Base-by-base conservation (phyloP, 2,888 invertebrate species). In the Timema podura region DNA sequence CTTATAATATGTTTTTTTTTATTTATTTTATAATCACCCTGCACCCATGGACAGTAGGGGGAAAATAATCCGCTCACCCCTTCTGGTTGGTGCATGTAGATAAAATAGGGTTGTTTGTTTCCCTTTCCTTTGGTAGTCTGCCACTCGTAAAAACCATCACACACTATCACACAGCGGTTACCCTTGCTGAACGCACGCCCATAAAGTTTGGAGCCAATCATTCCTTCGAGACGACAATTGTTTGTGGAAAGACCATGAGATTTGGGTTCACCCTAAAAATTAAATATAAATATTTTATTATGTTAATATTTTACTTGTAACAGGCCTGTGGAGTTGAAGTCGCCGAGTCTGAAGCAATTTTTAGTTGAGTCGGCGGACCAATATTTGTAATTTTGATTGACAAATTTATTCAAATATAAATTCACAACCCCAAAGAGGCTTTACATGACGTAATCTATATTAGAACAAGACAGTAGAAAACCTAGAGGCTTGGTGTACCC, bases 111-210 rank as follows among this genome's bases (percentile, higher is more conserved):
- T 77, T 91, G 89, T 77, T 91, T 93, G 54, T 68, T 65, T 5
- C 59, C 47, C 61, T 74, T 74, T 5, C 82, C 80, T 71, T 84
- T 83, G n/a, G 86, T 87, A 6, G 89, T 88, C 78, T 91, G 88
- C 92, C 92, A 92, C 80, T 92, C 92, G 78, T 91, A 92, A 78
- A 89, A 94, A 67, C 95, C 94, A 81, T 94, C 92, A 73, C 88
- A 89, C 11, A 93, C 78, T 45, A 94, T 83, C 8, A 92, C 85
- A 82, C 95, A 95, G 74, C 93, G 85, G 74, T 88, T 87, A 10
- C 93, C 92, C 75, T 85, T 85, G 61, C 81, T 82, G 68, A 94
- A 83, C 13, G 91, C 86, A 0, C 85, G 84, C 67, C 84, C 84
- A 79, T 89, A 95, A 1, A 92, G 82, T 75, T 87, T 89, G 8